phyloP scores from a whole-genome alignment of 2,113 vertebrate genomes.

The Bothrops jararaca region DNA sequence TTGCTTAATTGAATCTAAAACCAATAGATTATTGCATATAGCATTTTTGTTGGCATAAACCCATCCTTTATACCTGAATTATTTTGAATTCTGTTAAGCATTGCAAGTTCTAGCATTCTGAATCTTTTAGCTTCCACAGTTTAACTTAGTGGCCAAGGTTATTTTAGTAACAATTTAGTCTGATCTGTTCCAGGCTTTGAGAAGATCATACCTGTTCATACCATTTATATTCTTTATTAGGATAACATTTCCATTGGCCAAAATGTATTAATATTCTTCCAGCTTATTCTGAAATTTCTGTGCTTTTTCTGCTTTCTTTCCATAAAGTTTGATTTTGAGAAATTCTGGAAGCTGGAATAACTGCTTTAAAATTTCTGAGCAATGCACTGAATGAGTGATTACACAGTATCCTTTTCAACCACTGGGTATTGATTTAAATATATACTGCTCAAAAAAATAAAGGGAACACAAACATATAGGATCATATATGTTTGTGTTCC shows the following conservation, averaged over 20 bases:
- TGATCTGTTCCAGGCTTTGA: slow-evolving; percentile 23
- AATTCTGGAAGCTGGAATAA: background rate
- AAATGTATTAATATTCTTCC: background rate
- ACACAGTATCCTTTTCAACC: slow-evolving; percentile 36
- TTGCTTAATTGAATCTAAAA: slow-evolving; percentile 58
- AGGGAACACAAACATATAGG: too few species aligned
- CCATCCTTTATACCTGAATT: slow-evolving; percentile 42
- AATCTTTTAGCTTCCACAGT: slow-evolving; percentile 42
- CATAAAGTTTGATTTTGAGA: slow-evolving; percentile 32
- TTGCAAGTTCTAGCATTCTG: slow-evolving; percentile 54
- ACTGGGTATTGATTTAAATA: slow-evolving; percentile 44
- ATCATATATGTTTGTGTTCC: too few species aligned
- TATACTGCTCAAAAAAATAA: too few species aligned
- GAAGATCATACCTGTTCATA: slow-evolving; percentile 31
- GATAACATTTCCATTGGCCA: background rate
- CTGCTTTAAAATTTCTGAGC: slow-evolving; percentile 32
- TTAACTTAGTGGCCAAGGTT: slow-evolving; percentile 38
- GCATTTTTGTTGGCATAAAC: slow-evolving; percentile 29
- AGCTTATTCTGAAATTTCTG: background rate
- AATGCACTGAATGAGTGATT: slow-evolving; percentile 47
- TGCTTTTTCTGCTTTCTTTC: slow-evolving; percentile 28
- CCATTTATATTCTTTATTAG: slow-evolving; percentile 22
- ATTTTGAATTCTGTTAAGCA: slow-evolving; percentile 42
- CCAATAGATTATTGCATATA: slow-evolving; percentile 4
- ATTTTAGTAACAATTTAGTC: slow-evolving; percentile 33